Evolutionary conservation across 1,140 invertebrate genomes (phyloP).

Genomic region (Zaprionus kolodkinae): DNA sequence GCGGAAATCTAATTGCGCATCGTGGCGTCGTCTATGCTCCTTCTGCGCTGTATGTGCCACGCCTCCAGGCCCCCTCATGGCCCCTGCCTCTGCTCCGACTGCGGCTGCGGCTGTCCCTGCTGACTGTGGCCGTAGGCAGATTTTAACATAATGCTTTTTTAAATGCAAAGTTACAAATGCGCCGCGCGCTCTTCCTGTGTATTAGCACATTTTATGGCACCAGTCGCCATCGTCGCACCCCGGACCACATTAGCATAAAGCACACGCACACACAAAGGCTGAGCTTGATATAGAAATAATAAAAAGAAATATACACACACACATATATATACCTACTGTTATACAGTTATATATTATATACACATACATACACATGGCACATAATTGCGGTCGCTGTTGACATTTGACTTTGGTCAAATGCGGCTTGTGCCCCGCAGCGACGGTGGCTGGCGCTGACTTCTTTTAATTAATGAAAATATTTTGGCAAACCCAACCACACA

Average conservation of each 20-base stretch:
- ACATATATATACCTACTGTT: no score
- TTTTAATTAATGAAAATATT: slow-evolving; percentile 79
- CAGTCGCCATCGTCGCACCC: slow-evolving; percentile 49
- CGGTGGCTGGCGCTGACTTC: slow-evolving; percentile 31
- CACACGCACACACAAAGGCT: slow-evolving; percentile 73
- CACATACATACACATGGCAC: slow-evolving; percentile 38
- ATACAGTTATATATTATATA: slow-evolving; percentile 25
- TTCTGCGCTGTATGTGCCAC: not conserved
- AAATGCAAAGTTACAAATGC: slow-evolving; percentile 83
- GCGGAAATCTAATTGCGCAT: slow-evolving; percentile 83
- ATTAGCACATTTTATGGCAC: slow-evolving; percentile 80
- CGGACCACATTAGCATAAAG: slow-evolving; percentile 75
- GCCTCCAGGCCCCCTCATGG: not conserved
- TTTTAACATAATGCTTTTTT: slow-evolving; percentile 83
- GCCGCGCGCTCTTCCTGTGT: slow-evolving; percentile 52
- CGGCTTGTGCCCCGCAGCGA: slow-evolving; percentile 18
- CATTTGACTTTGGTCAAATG: slow-evolving; percentile 72
- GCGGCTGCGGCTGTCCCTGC: slow-evolving; percentile 18
- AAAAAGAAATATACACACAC: slow-evolving; percentile 49
- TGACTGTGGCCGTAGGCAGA: slow-evolving; percentile 74
- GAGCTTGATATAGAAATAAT: slow-evolving; percentile 49
- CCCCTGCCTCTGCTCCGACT: not conserved
- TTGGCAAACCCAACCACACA: slow-evolving; percentile 6
- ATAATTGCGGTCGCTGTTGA: slow-evolving; percentile 71
- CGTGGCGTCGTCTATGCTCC: slow-evolving; percentile 55